phyloP scores from a whole-genome alignment of 2,888 invertebrate species.

The Cylindroiulus punctatus region DNA sequence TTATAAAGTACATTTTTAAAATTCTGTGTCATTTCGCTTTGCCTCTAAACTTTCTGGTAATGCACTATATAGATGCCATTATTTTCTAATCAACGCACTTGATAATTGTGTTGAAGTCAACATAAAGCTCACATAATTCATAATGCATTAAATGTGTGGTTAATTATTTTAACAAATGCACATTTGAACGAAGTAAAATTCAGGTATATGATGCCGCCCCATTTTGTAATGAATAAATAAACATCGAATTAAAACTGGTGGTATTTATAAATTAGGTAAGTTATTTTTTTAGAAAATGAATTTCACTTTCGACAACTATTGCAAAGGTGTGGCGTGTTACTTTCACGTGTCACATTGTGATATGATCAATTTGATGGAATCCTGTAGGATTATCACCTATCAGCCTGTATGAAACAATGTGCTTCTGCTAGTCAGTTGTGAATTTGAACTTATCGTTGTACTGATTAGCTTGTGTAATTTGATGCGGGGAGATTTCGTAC shows the following conservation, averaged over 20 bases:
- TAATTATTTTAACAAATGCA: not conserved
- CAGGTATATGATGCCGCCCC: not conserved
- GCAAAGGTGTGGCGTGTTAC: no score
- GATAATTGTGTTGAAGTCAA: not conserved
- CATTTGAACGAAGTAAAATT: not conserved
- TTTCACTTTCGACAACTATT: no score
- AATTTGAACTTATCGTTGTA: not conserved
- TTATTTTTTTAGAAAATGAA: no score
- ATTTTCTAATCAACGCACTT: not conserved
- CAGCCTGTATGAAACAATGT: not conserved
- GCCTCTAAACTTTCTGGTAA: not conserved
- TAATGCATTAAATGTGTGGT: not conserved
- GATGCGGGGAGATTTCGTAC: not conserved
- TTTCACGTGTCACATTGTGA: no score
- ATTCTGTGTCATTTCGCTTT: not conserved
- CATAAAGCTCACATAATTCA: not conserved
- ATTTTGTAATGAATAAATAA: not conserved
- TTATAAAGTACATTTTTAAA: not conserved
- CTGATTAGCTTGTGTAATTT: not conserved
- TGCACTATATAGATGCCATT: not conserved
- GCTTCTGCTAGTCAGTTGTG: constrained; percentile 28
- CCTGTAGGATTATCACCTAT: no score
- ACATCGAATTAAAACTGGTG: no score
- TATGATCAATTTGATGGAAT: no score
- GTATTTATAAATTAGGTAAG: no score